Base-by-base conservation (phyloP, 2,113 vertebrate genomes). In the Ascaphus truei region DNA sequence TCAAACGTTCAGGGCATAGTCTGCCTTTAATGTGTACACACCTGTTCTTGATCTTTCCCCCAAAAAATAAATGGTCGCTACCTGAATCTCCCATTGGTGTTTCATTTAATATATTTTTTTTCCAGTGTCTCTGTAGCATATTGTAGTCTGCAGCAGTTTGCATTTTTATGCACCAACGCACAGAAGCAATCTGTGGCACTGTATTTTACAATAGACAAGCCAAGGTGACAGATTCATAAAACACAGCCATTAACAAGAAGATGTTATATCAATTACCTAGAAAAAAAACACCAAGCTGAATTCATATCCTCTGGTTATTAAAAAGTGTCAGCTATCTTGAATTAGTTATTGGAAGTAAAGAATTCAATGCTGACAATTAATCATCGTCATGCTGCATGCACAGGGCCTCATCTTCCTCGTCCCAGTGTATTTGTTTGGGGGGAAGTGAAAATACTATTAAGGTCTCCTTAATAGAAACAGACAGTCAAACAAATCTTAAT, bases 401-500 rank as follows among this genome's bases (percentile, higher is more conserved):
- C 65, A 64, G 64, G 61, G 59, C 48, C 77, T 72, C 25, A 18
- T 47, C 59, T 81, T 80, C 69, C 64, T 25, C 47, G 66, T 4
- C 63, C 72, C 75, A 81, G 80, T 84, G 76, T 77, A 79, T 84
- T 89, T 88, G 74, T 85, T 89, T 86, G 75, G 79, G 74, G 79
- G 67, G 85, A 85, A 83, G 3, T 74, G 76, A 79, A 86, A 86
- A 76, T 76, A 75, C 79, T 81, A 56, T 88, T 80, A 80, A 63
- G 23, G 71, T 80, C 75, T 43, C 65, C 79, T 73, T 90, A 91
- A 89, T 88, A 78, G 84, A 86, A 90, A 86, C 67, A 87, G 84
- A 86, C 85, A 86, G 67, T 89, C 84, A 89, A 81, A 90, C 84
- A 85, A 84, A 89, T 90, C 83, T 86, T 88, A 85, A 87, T 86